Evolutionary conservation across 2,113 vertebrate genomes (phyloP).

Genomic region (Cheilinus undulatus): DNA sequence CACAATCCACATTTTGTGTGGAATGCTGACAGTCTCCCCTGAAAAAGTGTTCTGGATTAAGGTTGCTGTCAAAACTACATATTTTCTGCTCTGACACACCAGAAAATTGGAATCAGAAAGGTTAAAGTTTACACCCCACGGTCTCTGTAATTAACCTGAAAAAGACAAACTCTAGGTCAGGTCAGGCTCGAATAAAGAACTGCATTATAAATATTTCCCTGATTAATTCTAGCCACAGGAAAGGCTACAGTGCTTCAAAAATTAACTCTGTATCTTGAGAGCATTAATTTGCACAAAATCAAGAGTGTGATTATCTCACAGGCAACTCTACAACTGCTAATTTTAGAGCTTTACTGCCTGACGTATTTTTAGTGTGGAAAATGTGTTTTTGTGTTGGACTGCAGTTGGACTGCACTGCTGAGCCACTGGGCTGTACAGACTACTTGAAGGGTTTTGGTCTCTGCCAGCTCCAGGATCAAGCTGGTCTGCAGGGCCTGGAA

Average conservation of each 20-base stretch:
- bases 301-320: constrained; percentile 13
- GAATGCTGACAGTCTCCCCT: too few species aligned
- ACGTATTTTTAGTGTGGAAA: constrained; percentile 1
- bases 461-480: constrained; percentile 21
- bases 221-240: not conserved
- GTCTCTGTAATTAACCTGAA: not conserved
- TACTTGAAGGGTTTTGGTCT: constrained; percentile 27
- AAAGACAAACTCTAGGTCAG: not conserved
- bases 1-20: too few species aligned
- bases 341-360: constrained; percentile 10
- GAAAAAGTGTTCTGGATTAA: not conserved
- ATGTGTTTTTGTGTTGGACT: constrained; percentile 3
- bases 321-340: constrained; percentile 22
- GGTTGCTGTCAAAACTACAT: not conserved
- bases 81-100: not conserved
- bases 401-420: constrained; percentile 3
- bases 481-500: constrained; percentile 26
- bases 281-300: constrained; percentile 22
- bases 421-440: constrained; percentile 21
- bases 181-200: not conserved
- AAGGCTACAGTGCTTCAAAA: not conserved
- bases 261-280: not conserved
- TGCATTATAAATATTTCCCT: not conserved
- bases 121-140: not conserved
- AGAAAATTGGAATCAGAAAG: not conserved